Evolutionary conservation across 2,797 vertebrate species (phyloP).

Genomic region (Lindbergichthys nudifrons): DNA sequence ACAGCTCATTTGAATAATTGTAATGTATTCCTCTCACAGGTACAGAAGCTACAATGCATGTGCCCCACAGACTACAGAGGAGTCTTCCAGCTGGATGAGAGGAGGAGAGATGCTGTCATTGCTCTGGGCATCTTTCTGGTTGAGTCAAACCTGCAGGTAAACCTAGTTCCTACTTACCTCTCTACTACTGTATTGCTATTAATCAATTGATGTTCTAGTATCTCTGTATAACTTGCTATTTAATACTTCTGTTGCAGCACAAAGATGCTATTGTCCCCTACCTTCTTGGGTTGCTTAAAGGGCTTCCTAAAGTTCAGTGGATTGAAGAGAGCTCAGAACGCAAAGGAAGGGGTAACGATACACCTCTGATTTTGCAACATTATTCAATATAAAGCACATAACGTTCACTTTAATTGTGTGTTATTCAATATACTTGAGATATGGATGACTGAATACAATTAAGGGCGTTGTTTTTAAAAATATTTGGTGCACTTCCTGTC

Average conservation of each 20-base stretch:
- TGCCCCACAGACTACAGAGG: constrained; percentile 96
- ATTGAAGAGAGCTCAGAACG: constrained; percentile 94
- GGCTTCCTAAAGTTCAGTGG: constrained; percentile 96
- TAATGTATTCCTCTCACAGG: constrained; percentile 76
- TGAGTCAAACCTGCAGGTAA: constrained; percentile 96
- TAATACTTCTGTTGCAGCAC: constrained; percentile 85
- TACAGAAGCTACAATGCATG: constrained; percentile 98
- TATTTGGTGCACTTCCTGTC: background rate
- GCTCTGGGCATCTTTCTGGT: constrained; percentile 96
- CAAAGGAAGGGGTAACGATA: constrained; percentile 88
- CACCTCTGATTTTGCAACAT: background rate
- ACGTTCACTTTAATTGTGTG: background rate
- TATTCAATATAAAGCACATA: background rate
- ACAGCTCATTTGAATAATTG: background rate
- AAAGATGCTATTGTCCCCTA: constrained; percentile 94
- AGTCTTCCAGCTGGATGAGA: constrained; percentile 95
- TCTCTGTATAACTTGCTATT: background rate
- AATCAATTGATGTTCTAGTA: background rate
- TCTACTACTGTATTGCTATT: background rate
- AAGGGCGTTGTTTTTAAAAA: background rate
- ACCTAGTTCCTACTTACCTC: background rate
- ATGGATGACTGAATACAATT: background rate
- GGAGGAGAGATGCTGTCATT: constrained; percentile 95
- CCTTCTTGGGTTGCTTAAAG: constrained; percentile 92
- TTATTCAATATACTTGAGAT: background rate